phyloP scores from a whole-genome alignment of 2,888 invertebrate genomes.

The Apotomis betuletana region DNA sequence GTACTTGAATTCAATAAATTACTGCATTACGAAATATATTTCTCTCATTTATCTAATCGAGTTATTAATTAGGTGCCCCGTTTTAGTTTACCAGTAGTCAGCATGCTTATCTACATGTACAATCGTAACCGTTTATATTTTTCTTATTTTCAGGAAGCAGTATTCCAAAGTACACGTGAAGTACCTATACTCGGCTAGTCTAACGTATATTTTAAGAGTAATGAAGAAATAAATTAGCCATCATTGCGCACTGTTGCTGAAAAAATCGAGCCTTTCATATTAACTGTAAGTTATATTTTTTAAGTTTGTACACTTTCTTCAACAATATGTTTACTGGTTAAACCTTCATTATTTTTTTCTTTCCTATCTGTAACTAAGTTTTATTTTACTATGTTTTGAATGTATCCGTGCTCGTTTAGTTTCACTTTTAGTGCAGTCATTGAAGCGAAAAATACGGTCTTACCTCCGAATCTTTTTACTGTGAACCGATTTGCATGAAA shows the following conservation, averaged over 20 bases:
- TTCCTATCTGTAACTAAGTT: slow-evolving; percentile 27
- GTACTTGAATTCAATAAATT: slow-evolving; percentile 78
- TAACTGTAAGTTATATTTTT: slow-evolving; percentile 48
- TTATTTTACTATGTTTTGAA: slow-evolving; percentile 26
- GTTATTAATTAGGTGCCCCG: neutral
- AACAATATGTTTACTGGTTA: slow-evolving; percentile 52
- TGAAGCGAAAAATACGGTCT: no score
- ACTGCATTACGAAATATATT: slow-evolving; percentile 65
- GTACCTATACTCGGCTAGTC: slow-evolving; percentile 71
- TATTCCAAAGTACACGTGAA: slow-evolving; percentile 83
- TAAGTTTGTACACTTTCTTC: slow-evolving; percentile 51
- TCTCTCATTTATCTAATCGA: slow-evolving; percentile 56
- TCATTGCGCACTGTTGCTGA: slow-evolving; percentile 64
- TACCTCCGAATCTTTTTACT: no score
- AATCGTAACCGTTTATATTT: slow-evolving; percentile 50
- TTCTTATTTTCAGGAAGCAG: slow-evolving; percentile 80
- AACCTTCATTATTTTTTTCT: slow-evolving; percentile 43
- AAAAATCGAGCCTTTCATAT: slow-evolving; percentile 70
- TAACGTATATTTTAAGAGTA: slow-evolving; percentile 77
- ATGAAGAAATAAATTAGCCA: slow-evolving; percentile 73
- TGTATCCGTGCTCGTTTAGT: slow-evolving; percentile 1
- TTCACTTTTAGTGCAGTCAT: no score
- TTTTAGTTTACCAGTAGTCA: neutral
- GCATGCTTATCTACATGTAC: slow-evolving; percentile 4
- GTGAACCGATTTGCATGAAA: no score